Evolutionary conservation across 1,140 invertebrate species (phyloP), one percentile per base, ranked within the genome.

Genomic region (Geopemphigus sp.): DNA sequence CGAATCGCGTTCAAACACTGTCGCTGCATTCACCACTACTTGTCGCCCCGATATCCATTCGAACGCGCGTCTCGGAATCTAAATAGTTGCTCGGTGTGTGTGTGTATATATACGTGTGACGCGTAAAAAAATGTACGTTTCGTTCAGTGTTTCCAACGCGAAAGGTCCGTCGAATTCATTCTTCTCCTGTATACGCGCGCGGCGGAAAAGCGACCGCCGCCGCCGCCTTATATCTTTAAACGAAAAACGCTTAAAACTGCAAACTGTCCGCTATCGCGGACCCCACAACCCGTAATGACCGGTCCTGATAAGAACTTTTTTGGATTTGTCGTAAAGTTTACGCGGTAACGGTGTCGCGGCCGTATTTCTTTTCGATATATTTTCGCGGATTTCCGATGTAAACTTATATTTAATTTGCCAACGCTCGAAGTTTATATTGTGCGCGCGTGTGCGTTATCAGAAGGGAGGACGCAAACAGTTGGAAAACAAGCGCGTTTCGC

Each of bases 371-470:
- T 64, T 64, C 61, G 32, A 64, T 64, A 39, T 64, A 32, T 64
- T 64, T 64, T 64, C 61, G 32, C 32, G 61, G 39, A 45, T 45
- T 39, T 8, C 17, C 29, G 29, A 64, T 64, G 32, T 32, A 39
- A 64, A 64, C 29, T 64, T 64, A 39, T n/a, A 64, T n/a, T 64
- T 64, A 64, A 64, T 64, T 64, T 64, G n/a, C 17, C 10, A 64
- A 64, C 19, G 29, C 59, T 64, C 8, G 61, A 32, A 64, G 61
- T 64, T 64, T 32, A 32, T 32, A 19, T 39, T 15, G 59, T 64
- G 32, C 32, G n/a, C n/a, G n/a, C n/a, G n/a, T n/a, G n/a, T n/a
- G n/a, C n/a, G 19, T 64, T 15, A 17, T 63, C 15, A 29, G n/a
- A n/a, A n/a, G n/a, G n/a, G n/a, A n/a, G n/a, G n/a, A 19, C 61